Evolutionary conservation across 1,140 invertebrate genomes (phyloP).

Genomic region (silkworm (Bombyx mori)): ASM3026992v2 NC_085130.1:18655001-18655500

Average conservation of each 20-base stretch:
- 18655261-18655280: no score
- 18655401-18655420: background rate
- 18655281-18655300: no score
- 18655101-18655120: no score
- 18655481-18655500: conserved; percentile 1
- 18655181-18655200: background rate
- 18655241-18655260: no score
- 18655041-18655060: no score
- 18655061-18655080: no score
- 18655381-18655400: background rate
- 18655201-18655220: no score
- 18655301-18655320: background rate
- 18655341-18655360: background rate
- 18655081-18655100: no score
- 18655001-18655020: no score
- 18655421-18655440: background rate
- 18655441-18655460: background rate
- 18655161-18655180: background rate
- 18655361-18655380: background rate
- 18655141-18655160: background rate
- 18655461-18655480: background rate
- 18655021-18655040: no score
- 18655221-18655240: no score
- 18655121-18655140: no score
- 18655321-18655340: background rate